Conservation (phyloP, 2,113 vertebrate species). For the Carassius gibelio region DNA sequence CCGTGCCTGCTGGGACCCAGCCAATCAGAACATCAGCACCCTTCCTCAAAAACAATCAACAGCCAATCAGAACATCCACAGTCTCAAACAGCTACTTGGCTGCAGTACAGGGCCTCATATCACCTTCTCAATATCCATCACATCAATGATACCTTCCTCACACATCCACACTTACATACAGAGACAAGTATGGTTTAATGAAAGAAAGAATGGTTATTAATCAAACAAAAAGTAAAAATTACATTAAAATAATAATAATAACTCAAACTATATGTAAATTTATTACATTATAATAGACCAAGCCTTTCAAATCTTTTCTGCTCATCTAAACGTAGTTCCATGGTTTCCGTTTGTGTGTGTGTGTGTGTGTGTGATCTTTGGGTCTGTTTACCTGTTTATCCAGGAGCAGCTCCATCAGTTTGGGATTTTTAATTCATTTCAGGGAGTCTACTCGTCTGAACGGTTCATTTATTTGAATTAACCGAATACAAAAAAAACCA, state of each 20-base stretch:
- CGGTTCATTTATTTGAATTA: too few relatives aligned
- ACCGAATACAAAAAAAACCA: too few relatives aligned
- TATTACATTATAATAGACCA: neutral
- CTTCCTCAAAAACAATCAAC: neutral
- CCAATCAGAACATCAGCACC: slow-evolving; percentile 33
- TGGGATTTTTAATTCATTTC: neutral
- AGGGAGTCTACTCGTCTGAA: neutral
- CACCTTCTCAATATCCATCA: slow-evolving; percentile 27
- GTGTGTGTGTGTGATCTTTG: neutral
- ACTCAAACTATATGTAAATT: too few relatives aligned
- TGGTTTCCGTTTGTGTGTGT: too few relatives aligned
- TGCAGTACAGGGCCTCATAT: neutral
- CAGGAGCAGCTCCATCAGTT: too few relatives aligned
- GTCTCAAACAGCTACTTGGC: slow-evolving; percentile 21
- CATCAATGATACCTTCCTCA: neutral
- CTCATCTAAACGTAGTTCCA: neutral
- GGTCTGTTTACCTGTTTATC: neutral
- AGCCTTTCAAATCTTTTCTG: neutral
- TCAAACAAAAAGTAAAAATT: neutral
- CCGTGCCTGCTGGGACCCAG: slow-evolving; percentile 14
- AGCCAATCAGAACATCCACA: slow-evolving; percentile 35
- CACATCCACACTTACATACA: slow-evolving; percentile 2
- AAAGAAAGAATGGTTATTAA: neutral
- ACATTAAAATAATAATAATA: neutral
- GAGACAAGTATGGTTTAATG: neutral